These are phyloP conservation scores for Sebastes reedi DNA, from an alignment of 2,797 vertebrate species.

Conservation along the genomic window DNA sequence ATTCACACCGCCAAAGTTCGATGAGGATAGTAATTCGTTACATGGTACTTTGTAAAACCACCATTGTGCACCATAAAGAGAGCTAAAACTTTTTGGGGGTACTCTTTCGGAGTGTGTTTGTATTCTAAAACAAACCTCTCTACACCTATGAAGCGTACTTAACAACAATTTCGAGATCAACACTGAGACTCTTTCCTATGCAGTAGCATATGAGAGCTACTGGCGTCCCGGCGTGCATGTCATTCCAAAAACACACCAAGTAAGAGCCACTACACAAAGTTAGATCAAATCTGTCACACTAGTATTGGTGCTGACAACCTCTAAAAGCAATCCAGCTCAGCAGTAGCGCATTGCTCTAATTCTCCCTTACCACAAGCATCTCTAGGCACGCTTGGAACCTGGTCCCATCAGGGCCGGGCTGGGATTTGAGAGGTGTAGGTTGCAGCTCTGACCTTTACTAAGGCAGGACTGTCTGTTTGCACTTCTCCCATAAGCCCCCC, in stretches of 20 bases:
- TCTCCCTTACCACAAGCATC: constrained; percentile 70
- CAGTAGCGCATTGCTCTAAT: constrained; percentile 37
- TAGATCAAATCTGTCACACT: constrained; percentile 65
- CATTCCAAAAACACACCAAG: constrained; percentile 49
- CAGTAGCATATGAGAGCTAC: constrained; percentile 36
- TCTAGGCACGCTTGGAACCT: constrained; percentile 69
- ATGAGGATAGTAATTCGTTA: constrained; percentile 76
- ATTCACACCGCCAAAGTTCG: constrained; percentile 76
- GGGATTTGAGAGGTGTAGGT: constrained; percentile 80
- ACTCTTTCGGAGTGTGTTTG: constrained; percentile 45
- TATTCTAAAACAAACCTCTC: constrained; percentile 48
- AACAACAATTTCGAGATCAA: constrained; percentile 40
- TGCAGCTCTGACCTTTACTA: constrained; percentile 82
- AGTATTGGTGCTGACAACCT: constrained; percentile 71
- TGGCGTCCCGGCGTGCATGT: constrained; percentile 27
- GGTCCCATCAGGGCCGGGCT: constrained; percentile 67
- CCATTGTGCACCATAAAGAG: constrained; percentile 58
- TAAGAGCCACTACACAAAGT: constrained; percentile 59
- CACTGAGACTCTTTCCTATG: constrained; percentile 30
- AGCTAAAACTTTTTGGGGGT: constrained; percentile 55
- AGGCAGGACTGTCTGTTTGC: constrained; percentile 83
- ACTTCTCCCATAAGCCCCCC: constrained; percentile 76
- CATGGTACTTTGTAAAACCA: constrained; percentile 72
- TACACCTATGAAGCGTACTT: constrained; percentile 34
- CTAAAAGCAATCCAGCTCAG: constrained; percentile 59